phyloP scores from a whole-genome alignment of 2,113 vertebrate species.

The Serinus canaria region DNA sequence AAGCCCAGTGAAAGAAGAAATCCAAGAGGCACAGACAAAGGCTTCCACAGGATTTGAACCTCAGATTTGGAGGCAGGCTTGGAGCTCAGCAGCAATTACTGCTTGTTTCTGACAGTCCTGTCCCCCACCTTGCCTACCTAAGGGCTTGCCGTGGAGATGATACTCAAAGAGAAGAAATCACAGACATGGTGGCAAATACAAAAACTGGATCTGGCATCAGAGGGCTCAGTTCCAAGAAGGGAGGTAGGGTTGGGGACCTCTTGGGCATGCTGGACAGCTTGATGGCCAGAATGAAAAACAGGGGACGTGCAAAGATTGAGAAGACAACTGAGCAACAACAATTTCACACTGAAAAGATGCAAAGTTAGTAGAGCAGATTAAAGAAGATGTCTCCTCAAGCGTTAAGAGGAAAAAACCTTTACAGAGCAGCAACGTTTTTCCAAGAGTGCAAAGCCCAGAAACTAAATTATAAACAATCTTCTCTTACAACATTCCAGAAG shows the following conservation, averaged over 20 bases:
- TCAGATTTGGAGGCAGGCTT: background rate
- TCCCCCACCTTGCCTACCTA: background rate
- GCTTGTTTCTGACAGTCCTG: background rate
- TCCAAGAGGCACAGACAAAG: background rate
- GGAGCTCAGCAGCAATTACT: background rate
- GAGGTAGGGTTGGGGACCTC: background rate
- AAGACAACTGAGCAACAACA: background rate
- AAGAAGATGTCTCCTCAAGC: background rate
- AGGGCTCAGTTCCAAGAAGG: background rate
- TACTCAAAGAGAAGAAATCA: background rate
- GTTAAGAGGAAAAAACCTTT: background rate
- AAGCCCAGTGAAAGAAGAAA: background rate
- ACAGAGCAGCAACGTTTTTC: background rate
- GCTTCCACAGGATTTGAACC: background rate
- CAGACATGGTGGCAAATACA: rapidly evolving
- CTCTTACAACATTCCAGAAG: background rate
- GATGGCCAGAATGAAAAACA: background rate
- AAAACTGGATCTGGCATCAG: background rate
- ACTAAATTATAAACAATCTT: background rate
- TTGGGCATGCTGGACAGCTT: background rate
- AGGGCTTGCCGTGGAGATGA: rapidly evolving
- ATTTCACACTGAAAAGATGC: background rate
- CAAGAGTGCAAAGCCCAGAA: background rate
- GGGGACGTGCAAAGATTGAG: background rate
- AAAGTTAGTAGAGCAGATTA: background rate